Conservation (phyloP, 1,140 invertebrate genomes). For the Acyrthosiphon pisum region DNA sequence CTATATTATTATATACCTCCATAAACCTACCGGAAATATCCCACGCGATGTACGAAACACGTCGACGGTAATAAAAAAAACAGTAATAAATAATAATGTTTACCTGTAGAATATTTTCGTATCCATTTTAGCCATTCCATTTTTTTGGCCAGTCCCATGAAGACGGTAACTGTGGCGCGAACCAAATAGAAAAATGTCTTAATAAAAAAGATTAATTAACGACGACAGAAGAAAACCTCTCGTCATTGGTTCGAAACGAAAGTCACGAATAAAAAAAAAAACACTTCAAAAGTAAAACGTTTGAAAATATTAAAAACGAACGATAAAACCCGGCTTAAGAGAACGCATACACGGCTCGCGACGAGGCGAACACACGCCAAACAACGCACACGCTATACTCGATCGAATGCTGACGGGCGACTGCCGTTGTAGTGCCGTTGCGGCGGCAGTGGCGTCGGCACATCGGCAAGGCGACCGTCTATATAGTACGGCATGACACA, state of each 20-base stretch:
- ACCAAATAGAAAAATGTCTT: background rate
- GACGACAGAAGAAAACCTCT: background rate
- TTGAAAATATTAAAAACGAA: background rate
- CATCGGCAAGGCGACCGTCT: slow-evolving; percentile 48
- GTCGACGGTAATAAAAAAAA: background rate
- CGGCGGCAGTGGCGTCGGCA: slow-evolving; percentile 47
- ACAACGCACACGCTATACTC: background rate
- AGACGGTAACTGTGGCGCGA: background rate
- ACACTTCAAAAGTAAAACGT: background rate
- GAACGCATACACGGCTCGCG: background rate
- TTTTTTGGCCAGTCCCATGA: slow-evolving; percentile 21
- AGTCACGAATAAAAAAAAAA: background rate
- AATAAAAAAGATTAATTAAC: background rate
- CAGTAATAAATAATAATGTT: background rate
- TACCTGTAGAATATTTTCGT: slow-evolving; percentile 50
- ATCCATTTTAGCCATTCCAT: slow-evolving; percentile 53
- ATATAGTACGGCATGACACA: slow-evolving; percentile 47
- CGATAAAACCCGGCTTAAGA: background rate
- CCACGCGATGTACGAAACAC: background rate
- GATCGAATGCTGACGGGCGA: slow-evolving; percentile 36
- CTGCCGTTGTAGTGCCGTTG: slow-evolving; percentile 18
- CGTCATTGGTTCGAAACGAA: background rate
- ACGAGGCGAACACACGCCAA: background rate
- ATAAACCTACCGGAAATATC: background rate
- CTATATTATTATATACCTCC: background rate